These are phyloP conservation scores for Plestiodon gilberti DNA, from an alignment of 2,113 vertebrate genomes.

Conservation along the genomic window DNA sequence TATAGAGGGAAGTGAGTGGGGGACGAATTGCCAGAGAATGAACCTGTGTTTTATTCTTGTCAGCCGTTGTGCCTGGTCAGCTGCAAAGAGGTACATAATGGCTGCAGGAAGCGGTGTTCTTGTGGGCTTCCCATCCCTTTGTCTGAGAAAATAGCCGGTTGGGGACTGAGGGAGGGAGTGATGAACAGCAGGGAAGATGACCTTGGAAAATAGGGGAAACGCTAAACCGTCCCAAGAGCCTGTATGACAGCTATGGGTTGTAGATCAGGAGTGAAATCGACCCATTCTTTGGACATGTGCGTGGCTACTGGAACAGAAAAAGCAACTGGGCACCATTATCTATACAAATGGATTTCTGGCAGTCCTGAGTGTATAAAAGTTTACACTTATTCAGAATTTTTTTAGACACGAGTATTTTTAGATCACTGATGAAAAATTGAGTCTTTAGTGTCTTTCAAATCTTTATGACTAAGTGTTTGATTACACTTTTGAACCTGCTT, in stretches of 20 bases:
- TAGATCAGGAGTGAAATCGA: background rate
- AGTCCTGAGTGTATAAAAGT: slow-evolving; percentile 50
- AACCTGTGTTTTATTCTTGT: slow-evolving; percentile 25
- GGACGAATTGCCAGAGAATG: slow-evolving; percentile 39
- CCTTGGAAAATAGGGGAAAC: slow-evolving; percentile 19
- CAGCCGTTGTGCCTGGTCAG: slow-evolving; percentile 14
- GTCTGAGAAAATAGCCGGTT: slow-evolving; percentile 28
- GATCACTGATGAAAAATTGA: slow-evolving; percentile 45
- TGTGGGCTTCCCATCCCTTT: slow-evolving; percentile 28
- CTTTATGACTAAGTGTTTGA: background rate
- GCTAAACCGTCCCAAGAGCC: background rate
- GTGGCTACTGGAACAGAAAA: slow-evolving; percentile 48
- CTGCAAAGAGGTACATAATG: slow-evolving; percentile 8
- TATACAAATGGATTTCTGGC: slow-evolving; percentile 64
- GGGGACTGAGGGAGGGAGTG: slow-evolving; percentile 15
- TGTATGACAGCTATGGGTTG: background rate
- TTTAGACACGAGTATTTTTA: slow-evolving; percentile 15
- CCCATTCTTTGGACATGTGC: slow-evolving; percentile 58
- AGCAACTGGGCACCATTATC: slow-evolving; percentile 46
- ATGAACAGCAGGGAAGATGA: background rate
- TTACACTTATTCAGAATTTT: slow-evolving; percentile 23
- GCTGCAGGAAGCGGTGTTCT: slow-evolving; percentile 36
- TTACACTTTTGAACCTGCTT: slow-evolving; percentile 20
- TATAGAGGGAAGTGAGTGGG: slow-evolving; percentile 7
- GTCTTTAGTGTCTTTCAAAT: slow-evolving; percentile 22